These are phyloP conservation scores for Labia minor DNA, from an alignment of 2,888 invertebrate species.

Conservation along the genomic window DNA sequence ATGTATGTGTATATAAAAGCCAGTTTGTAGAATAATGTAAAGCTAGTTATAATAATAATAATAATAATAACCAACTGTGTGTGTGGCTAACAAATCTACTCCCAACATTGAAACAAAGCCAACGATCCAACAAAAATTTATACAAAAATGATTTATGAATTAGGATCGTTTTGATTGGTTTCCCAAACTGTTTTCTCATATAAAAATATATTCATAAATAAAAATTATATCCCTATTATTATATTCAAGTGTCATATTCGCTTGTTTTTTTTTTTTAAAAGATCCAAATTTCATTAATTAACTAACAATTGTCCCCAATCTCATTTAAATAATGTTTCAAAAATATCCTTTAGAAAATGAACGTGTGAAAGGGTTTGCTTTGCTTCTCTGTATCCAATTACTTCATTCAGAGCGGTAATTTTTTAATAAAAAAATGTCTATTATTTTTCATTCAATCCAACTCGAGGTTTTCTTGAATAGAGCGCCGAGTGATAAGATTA, in stretches of 20 bases:
- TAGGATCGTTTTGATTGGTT: not conserved
- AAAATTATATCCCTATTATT: too few relatives aligned
- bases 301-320: not conserved
- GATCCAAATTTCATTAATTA: not conserved
- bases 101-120: not conserved
- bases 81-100: not conserved
- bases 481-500: not conserved
- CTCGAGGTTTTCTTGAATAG: conserved; percentile 13
- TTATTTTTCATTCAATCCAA: conserved; percentile 13
- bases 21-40: not conserved
- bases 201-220: not conserved
- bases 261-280: not conserved
- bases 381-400: conserved; percentile 13
- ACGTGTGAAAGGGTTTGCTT: conserved; percentile 13
- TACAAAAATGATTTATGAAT: not conserved
- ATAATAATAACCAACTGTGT: not conserved
- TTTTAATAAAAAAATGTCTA: conserved; percentile 13
- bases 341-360: conserved; percentile 13
- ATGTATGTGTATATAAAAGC: too few relatives aligned
- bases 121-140: not conserved
- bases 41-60: not conserved
- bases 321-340: conserved; percentile 7
- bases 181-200: not conserved
- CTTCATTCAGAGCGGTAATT: conserved; percentile 5
- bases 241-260: not conserved